Evolutionary conservation across 1,140 invertebrate genomes (phyloP).

Genomic region (Cotesia vestalis): DNA sequence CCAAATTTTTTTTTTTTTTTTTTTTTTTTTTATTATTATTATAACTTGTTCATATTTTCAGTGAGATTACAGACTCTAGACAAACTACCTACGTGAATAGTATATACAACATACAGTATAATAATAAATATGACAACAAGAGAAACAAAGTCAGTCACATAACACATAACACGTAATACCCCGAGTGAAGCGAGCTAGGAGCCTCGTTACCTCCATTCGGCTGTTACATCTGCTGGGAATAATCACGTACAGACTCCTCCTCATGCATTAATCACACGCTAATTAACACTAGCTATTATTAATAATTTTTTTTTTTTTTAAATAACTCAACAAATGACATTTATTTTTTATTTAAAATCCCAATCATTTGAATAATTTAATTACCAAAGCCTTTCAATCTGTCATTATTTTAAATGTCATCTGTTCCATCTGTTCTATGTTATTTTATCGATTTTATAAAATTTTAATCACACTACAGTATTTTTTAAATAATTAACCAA

Average conservation of each 20-base stretch:
- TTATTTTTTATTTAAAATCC: too few relatives aligned
- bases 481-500: background rate
- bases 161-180: conserved; percentile 13
- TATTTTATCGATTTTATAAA: background rate
- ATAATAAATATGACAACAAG: background rate
- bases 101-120: background rate
- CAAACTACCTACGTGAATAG: background rate
- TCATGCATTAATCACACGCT: conserved; percentile 27
- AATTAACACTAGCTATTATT: conserved; percentile 13
- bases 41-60: too few relatives aligned
- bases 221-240: background rate
- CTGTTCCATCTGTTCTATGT: too few relatives aligned
- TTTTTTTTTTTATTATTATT: too few relatives aligned
- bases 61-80: too few relatives aligned
- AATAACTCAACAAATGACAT: too few relatives aligned
- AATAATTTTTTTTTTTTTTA: too few relatives aligned
- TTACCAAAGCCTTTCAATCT: too few relatives aligned
- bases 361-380: too few relatives aligned
- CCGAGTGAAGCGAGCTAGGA: background rate
- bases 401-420: too few relatives aligned
- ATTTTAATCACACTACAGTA: background rate
- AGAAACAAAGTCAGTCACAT: conserved; percentile 29
- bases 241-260: conserved; percentile 16
- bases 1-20: too few relatives aligned
- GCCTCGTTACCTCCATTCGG: conserved; percentile 4